Conservation (phyloP, 2,113 vertebrate species). For the Mesoclemmys tuberculata region DNA sequence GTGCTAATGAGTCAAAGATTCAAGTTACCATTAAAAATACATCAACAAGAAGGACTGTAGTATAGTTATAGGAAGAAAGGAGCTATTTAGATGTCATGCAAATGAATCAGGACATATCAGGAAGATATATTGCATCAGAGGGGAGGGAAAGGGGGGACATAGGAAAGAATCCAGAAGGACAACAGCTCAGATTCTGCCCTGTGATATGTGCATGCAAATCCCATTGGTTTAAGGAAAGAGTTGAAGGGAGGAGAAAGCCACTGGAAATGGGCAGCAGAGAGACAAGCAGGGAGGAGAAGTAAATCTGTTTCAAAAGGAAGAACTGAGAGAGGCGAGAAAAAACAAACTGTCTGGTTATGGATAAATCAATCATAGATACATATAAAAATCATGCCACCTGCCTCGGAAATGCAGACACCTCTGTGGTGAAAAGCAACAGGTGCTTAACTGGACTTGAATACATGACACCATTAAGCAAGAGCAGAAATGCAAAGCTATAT, state of each 20-base stretch:
- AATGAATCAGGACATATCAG: not conserved
- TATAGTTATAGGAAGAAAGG: not conserved
- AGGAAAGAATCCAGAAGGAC: not conserved
- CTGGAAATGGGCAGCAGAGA: fast-evolving
- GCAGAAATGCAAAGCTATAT: not conserved
- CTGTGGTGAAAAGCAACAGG: not conserved
- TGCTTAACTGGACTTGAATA: not conserved
- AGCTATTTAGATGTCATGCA: not conserved
- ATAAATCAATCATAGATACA: not conserved
- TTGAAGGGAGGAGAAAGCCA: not conserved
- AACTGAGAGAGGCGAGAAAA: not conserved
- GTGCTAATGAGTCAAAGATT: not conserved
- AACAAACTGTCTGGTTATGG: fast-evolving
- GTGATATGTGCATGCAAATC: fast-evolving
- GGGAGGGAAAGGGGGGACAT: not conserved
- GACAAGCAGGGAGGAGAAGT: not conserved
- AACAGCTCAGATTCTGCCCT: not conserved
- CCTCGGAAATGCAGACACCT: not conserved
- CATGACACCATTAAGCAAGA: not conserved
- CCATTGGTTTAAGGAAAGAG: not conserved
- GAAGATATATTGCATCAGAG: not conserved
- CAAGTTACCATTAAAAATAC: not conserved
- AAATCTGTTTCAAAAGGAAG: not conserved
- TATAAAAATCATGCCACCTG: not conserved
- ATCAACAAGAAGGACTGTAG: fast-evolving